Base-by-base conservation (phyloP, 2,797 vertebrate species). In the Galagoides demidoff region DNA sequence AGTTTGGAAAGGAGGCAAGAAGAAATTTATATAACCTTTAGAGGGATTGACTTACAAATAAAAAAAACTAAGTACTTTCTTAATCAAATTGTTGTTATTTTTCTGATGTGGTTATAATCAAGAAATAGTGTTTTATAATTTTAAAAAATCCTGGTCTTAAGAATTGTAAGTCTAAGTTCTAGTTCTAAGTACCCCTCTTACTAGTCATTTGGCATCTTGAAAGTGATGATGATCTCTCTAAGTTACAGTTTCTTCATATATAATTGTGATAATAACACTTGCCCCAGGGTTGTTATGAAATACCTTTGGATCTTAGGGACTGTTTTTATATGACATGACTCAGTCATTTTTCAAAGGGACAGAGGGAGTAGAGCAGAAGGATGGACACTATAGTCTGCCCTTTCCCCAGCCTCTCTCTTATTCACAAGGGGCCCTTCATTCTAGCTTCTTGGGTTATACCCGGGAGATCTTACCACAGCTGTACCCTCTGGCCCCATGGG, bases 251-350 rank as follows among this genome's bases (percentile, higher is more conserved):
- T 85, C 49, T 37, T 81, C 29, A 2, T 34, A 14, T 70, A 45
- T 61, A 94, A 94, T 87, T 84, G 93, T 57, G 43, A 55, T 74
- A 64, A 73, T 45, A 93, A 92, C 92, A 96, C 68, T 89, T 96
- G 81, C 57, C 43, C 55, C 25, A 16, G 34, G 17, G 10, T 86
- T 66, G 34, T 82, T 49, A 90, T 49, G 81, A 95, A 94, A 77
- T 94, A 79, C 76, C 68, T 73, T 79, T 74, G 89, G 83, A 49
- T 84, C 55, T 49, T 63, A 86, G 66, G 45, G 31, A 66, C 76
- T 96, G 73, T 95, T 95, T 96, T 94, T 84, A 84, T 85, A 43
- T 61, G 61, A 66, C 63, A 93, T 37, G n/a, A 39, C 19, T 96
- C 82, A 61, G 19, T 91, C 79, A 82, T 90, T 88, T 94, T 93